These are phyloP conservation scores for Hydropotes inermis DNA, from an alignment of 2,113 vertebrate species.

Conservation along the genomic window DNA sequence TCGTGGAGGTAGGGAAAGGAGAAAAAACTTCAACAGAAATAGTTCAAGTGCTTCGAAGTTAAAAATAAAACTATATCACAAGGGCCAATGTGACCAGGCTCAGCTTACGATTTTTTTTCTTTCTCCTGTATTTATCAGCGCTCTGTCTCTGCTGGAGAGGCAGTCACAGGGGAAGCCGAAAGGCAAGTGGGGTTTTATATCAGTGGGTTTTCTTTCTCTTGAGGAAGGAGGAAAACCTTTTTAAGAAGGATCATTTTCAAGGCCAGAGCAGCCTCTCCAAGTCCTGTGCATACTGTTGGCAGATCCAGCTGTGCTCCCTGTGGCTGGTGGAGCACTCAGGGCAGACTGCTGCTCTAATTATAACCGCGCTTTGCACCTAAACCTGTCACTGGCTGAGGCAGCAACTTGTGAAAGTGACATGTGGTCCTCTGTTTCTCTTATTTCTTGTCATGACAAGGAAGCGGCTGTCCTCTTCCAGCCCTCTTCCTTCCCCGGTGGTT, in stretches of 20 bases:
- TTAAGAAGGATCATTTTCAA: constrained; percentile 15
- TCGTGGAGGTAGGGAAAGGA: constrained; percentile 56
- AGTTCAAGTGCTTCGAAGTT: constrained; percentile 81
- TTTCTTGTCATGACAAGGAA: constrained; percentile 57
- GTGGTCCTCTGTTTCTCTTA: constrained; percentile 26
- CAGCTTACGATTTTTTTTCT: constrained; percentile 77
- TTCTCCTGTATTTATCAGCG: constrained; percentile 73
- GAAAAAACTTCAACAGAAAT: constrained; percentile 77
- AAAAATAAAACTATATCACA: constrained; percentile 84
- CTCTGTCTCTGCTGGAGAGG: constrained; percentile 45
- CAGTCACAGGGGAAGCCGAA: constrained; percentile 23
- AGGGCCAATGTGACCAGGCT: constrained; percentile 81
- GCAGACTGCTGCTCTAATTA: constrained; percentile 47
- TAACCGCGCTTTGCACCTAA: constrained; percentile 19
- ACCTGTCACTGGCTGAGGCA: constrained; percentile 47
- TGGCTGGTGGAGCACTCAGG: not conserved
- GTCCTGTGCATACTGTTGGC: not conserved
- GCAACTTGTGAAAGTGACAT: constrained; percentile 31
- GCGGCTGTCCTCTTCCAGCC: not conserved
- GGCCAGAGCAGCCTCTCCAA: not conserved
- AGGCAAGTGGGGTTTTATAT: not conserved
- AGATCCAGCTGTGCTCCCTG: not conserved
- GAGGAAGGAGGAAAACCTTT: constrained; percentile 33
- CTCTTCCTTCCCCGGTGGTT: not conserved
- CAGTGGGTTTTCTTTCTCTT: not conserved